Percentiles rank a stretch among this genome's conserved stretches.
Evolutionary conservation across 2,888 invertebrate species (phyloP).

Genomic region (Phoronis australis): DNA sequence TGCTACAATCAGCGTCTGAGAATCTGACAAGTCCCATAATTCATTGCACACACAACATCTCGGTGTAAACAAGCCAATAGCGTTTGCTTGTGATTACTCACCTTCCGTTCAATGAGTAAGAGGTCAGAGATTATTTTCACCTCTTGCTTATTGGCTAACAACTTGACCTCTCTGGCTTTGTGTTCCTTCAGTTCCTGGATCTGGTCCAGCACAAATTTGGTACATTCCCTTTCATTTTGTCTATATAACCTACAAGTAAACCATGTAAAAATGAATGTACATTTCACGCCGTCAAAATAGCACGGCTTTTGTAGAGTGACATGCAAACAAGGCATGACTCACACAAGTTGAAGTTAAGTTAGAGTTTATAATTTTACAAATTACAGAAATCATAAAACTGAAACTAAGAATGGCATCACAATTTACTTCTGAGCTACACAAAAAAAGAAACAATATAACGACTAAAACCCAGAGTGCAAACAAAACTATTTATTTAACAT

Average conservation of each 20-base stretch:
- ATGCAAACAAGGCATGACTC: too few species aligned
- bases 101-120: conserved; percentile 42
- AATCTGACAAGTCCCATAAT: too few species aligned
- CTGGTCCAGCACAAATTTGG: conserved; percentile 24
- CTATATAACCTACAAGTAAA: conserved; percentile 24
- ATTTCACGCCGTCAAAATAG: neutral
- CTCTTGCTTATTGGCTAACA: conserved; percentile 38
- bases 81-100: too few species aligned
- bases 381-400: neutral
- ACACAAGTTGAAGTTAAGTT: too few species aligned
- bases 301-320: too few species aligned
- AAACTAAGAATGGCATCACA: neutral
- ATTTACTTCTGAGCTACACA: neutral
- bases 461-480: too few species aligned
- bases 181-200: conserved; percentile 21
- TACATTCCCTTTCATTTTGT: conserved; percentile 21
- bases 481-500: too few species aligned
- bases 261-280: neutral
- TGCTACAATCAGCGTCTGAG: too few species aligned
- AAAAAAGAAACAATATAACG: too few species aligned
- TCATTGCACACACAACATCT: too few species aligned
- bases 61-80: too few species aligned
- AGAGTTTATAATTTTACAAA: neutral
- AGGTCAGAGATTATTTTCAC: conserved; percentile 44
- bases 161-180: conserved; percentile 24